Conservation (phyloP, 2,888 invertebrate species). For the Phengaris arion region DNA sequence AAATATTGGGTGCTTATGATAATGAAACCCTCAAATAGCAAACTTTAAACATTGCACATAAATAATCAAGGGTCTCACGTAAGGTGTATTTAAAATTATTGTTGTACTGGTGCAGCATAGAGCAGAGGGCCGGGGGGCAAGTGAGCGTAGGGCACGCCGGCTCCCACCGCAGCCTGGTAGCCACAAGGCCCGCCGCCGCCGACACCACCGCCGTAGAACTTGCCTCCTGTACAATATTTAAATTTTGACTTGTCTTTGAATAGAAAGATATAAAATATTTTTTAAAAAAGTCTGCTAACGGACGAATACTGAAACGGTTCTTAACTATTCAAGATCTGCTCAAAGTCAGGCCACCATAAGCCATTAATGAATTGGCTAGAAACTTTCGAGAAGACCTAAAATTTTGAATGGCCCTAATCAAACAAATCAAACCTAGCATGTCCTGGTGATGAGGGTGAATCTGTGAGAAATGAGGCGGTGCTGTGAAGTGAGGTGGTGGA, state of each 20-base stretch:
- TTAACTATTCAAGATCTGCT: too few species aligned
- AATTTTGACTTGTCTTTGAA: not conserved
- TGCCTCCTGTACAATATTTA: constrained; percentile 79
- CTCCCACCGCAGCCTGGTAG: constrained; percentile 83
- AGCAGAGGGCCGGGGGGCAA: constrained; percentile 77
- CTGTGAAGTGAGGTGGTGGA: constrained; percentile 73
- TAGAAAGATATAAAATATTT: too few species aligned
- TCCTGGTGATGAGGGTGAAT: constrained; percentile 77
- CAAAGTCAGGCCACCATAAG: too few species aligned
- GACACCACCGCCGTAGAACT: constrained; percentile 86
- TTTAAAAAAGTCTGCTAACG: too few species aligned
- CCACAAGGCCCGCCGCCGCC: constrained; percentile 80
- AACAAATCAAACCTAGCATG: constrained; percentile 61
- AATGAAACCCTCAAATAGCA: constrained; percentile 19
- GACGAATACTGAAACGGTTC: too few species aligned
- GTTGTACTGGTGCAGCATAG: constrained; percentile 85
- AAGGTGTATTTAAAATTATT: constrained; percentile 69
- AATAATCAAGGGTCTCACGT: constrained; percentile 16
- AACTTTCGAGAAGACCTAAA: not conserved
- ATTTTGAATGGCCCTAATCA: not conserved
- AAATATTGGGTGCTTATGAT: constrained; percentile 29
- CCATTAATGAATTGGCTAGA: too few species aligned
- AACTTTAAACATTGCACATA: not conserved
- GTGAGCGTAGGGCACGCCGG: constrained; percentile 81
- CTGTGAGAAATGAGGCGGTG: constrained; percentile 68